Evolutionary conservation across 2,113 vertebrate species (phyloP), one percentile per base, ranked within the genome.

Genomic region (Corythoichthys intestinalis): DNA sequence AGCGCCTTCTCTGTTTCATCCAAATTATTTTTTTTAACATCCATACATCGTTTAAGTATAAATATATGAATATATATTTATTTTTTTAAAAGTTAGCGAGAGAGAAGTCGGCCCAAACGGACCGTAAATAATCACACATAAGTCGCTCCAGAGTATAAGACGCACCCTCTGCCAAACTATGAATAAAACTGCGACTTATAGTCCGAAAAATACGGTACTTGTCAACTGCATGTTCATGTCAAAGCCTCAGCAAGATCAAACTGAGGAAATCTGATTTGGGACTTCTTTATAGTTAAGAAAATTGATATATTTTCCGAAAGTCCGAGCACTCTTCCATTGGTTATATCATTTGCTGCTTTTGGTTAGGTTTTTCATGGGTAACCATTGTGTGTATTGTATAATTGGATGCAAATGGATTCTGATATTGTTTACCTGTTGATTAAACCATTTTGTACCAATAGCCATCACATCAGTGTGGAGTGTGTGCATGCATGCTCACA

Each of bases 261-360:
- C 59, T 57, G 62, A 79, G 69, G 64, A 70, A 67, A 79, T 85
- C 72, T 67, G 69, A 75, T 79, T 69, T 77, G 60, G 66, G 56
- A 68, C 20, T 10, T 37, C 38, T 75, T 62, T 58, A 41, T 47
- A 48, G 53, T 47, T 53, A 74, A 56, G 83, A 81, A 77, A 84
- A 66, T 83, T 70, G 69, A 79, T 65, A 82, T 59, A n/a, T 66
- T 67, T 65, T 46, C 75, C 66, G 82, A 86, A 80, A 83, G 84
- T 62, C 72, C 52, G 72, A 77, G 75, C 58, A 69, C 9, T 60
- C 65, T 72, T 66, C 67, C 57, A 71, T 54, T 50, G 71, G 15
- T 60, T 48, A 67, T 48, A 28, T 57, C n/a, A 58, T 78, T 69
- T 7, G 8, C 6, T 28, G 66, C 20, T 68, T 66, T 65, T 75